phyloP scores from a whole-genome alignment of 2,113 vertebrate species.

The Edolisoma coerulescens region DNA sequence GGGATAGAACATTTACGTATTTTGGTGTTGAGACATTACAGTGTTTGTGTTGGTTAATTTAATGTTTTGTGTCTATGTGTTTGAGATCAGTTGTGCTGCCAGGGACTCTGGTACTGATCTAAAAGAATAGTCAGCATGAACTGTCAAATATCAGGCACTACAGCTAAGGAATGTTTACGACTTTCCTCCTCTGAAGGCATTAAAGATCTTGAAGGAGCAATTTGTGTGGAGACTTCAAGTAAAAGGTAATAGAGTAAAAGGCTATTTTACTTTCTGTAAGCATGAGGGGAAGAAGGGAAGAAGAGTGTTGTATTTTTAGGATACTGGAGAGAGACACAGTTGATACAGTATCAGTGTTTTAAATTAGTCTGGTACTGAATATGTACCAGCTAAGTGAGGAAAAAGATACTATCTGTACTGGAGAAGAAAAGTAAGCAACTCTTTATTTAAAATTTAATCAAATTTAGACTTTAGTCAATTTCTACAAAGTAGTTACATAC shows the following conservation, averaged over 20 bases:
- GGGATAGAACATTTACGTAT: background rate
- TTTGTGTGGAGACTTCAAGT: background rate
- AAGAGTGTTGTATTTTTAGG: background rate
- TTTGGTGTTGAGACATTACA: background rate
- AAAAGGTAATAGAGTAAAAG: background rate
- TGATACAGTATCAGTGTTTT: background rate
- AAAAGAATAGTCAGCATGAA: background rate
- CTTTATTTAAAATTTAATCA: background rate
- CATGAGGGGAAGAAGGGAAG: fast-evolving
- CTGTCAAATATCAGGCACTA: background rate
- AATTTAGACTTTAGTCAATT: background rate
- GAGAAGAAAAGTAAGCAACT: background rate
- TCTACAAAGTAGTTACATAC: background rate
- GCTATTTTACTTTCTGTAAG: background rate
- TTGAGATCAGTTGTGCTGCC: background rate
- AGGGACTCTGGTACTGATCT: background rate
- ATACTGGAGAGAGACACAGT: background rate
- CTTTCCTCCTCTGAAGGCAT: background rate
- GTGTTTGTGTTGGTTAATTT: background rate
- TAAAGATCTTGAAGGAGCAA: background rate
- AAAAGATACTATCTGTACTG: background rate
- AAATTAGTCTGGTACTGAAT: background rate
- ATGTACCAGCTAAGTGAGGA: background rate
- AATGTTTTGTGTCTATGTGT: background rate
- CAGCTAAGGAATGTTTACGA: background rate